Percentiles rank a stretch among this genome's conserved stretches.
phyloP scores from a whole-genome alignment of 2,113 vertebrate genomes.

The Saccopteryx leptura region DNA sequence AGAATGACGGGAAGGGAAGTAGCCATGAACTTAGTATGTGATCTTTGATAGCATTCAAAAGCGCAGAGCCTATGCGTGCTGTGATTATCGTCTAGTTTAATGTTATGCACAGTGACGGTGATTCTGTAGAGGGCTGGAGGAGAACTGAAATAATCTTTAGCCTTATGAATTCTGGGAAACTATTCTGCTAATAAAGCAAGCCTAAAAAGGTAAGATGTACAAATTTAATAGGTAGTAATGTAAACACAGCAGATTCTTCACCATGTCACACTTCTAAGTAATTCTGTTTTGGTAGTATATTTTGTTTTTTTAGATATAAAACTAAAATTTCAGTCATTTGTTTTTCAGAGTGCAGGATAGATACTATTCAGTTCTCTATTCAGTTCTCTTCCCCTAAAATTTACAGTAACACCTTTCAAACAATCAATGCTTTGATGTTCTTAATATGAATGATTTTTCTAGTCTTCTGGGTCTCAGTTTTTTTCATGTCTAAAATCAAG shows the following conservation, averaged over 20 bases:
- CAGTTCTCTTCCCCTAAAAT: neutral
- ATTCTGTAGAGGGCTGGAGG: neutral
- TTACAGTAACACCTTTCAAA: neutral
- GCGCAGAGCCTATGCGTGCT: neutral
- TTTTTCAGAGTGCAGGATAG: neutral
- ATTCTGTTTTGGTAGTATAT: conserved; percentile 57
- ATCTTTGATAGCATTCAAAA: neutral
- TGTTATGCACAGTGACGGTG: neutral
- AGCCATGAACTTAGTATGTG: neutral
- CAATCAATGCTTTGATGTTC: neutral
- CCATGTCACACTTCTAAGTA: neutral
- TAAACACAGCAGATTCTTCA: neutral
- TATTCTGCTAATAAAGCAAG: neutral
- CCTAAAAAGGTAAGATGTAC: neutral
- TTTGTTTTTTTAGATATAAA: conserved; percentile 54
- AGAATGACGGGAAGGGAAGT: neutral
- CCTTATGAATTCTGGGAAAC: neutral
- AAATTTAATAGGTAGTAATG: neutral
- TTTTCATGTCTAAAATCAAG: conserved; percentile 41
- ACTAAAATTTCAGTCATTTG: conserved; percentile 24
- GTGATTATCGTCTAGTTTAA: neutral
- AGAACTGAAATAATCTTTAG: neutral
- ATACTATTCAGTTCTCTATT: neutral
- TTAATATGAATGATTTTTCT: neutral
- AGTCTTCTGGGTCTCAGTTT: neutral